Percentiles rank a stretch among this genome's conserved stretches.
phyloP scores from a whole-genome alignment of 2,113 vertebrate species.

The rat (Rattus norvegicus) region DNA sequence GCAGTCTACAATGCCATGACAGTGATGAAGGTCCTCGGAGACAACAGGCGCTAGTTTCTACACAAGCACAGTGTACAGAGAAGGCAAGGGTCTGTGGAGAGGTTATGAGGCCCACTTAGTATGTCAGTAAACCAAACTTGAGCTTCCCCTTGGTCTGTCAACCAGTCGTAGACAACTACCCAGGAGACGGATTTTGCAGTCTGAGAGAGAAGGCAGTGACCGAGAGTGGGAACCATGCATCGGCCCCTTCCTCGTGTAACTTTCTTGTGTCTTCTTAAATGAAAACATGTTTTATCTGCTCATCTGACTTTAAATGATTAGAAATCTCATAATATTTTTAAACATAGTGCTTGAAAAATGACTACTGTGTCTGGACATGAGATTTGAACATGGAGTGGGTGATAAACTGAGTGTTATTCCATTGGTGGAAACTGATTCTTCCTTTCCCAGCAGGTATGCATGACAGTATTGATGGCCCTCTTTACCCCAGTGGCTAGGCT shows the following conservation, averaged over 20 bases:
- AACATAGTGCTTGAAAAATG: neutral
- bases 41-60: neutral
- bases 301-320: neutral
- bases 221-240: neutral
- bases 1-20: neutral
- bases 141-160: neutral
- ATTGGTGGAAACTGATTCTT: neutral
- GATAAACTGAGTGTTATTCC: neutral
- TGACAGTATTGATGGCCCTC: neutral
- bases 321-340: neutral
- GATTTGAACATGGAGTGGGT: neutral
- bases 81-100: neutral
- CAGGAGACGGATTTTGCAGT: no score
- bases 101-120: rapidly evolving
- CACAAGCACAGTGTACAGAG: neutral
- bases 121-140: neutral
- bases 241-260: neutral
- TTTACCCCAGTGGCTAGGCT: neutral
- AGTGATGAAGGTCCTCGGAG: neutral
- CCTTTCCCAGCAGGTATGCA: neutral
- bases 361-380: neutral
- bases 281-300: neutral
- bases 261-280: neutral
- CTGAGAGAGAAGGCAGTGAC: neutral
- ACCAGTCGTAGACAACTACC: neutral